Base-by-base conservation (phyloP, 1,140 invertebrate species). In the Gerris buenoi region DNA sequence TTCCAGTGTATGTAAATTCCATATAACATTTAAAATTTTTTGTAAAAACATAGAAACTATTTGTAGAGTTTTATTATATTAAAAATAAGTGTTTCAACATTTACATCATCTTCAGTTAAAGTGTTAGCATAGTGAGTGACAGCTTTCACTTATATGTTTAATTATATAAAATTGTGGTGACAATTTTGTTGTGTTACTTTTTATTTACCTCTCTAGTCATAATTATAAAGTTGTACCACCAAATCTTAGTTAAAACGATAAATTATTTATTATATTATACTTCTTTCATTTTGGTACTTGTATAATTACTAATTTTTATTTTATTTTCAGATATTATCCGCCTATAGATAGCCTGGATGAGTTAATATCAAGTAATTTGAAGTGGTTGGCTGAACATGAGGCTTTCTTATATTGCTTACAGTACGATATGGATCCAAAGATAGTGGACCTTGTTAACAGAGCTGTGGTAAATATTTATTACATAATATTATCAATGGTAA, bases 1-100 rank as follows among this genome's bases (percentile, higher is more conserved):
- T 67, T 0, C 68, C 68, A 58, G 15, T 28, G 68, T 69, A 62
- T 27, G 65, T 2, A 26, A 60, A 10, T 3, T 60, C 22, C 22
- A 22, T 60, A 60, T 56, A n/a, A 13, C n/a, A 56, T 13, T 56
- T n/a, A 13, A 56, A n/a, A 56, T 56, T 56, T 56, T 13, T 56
- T 56, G n/a, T n/a, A 13, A 13, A 56, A 56, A n/a, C n/a, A 13
- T n/a, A 56, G 46, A n/a, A n/a, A n/a, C n/a, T n/a, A n/a, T n/a
- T n/a, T n/a, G n/a, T n/a, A n/a, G n/a, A n/a, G n/a, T n/a, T n/a
- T n/a, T n/a, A n/a, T n/a, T n/a, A n/a, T n/a, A n/a, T n/a, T n/a
- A n/a, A n/a, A n/a, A n/a, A n/a, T n/a, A n/a, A n/a, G n/a, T n/a
- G n/a, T n/a, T 56, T 56, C 46, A 13, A 56, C 46, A 56, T n/a